phyloP scores from a whole-genome alignment of 2,113 vertebrate genomes.

The Lathamus discolor region DNA sequence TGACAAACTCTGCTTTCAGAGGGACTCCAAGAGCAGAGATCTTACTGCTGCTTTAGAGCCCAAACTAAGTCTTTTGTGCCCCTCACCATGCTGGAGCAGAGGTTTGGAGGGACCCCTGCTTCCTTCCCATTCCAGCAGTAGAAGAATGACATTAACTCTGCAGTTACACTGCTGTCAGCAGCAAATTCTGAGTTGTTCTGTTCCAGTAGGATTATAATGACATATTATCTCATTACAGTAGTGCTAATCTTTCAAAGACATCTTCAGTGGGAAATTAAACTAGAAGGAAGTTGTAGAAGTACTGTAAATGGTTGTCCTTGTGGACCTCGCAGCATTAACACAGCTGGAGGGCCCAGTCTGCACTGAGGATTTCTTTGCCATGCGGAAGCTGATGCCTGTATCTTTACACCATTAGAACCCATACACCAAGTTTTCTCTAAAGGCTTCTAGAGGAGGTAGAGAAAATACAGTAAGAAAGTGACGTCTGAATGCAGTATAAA shows the following conservation, averaged over 20 bases:
- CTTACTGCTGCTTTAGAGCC: neutral
- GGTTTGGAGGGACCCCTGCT: neutral
- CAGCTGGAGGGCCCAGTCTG: neutral
- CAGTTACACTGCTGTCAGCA: neutral
- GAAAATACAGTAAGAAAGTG: neutral
- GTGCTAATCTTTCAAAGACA: neutral
- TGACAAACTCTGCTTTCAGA: accelerated
- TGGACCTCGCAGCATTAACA: neutral
- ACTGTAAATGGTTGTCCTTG: neutral
- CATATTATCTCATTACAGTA: neutral
- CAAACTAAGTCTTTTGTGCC: neutral
- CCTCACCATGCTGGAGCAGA: neutral
- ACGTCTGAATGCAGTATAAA: neutral
- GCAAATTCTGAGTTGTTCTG: neutral
- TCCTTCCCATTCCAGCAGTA: neutral
- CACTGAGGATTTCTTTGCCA: neutral
- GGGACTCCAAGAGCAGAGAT: neutral
- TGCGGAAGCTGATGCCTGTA: neutral
- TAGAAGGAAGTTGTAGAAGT: neutral
- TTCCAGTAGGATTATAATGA: neutral
- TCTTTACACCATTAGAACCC: neutral
- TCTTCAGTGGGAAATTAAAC: neutral
- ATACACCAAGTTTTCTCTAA: neutral
- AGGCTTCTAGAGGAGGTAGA: neutral
- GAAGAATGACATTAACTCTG: neutral